Percentiles rank a stretch among this genome's conserved stretches.
Evolutionary conservation across 2,113 vertebrate genomes (phyloP).

Genomic region (Perccottus glenii): DNA sequence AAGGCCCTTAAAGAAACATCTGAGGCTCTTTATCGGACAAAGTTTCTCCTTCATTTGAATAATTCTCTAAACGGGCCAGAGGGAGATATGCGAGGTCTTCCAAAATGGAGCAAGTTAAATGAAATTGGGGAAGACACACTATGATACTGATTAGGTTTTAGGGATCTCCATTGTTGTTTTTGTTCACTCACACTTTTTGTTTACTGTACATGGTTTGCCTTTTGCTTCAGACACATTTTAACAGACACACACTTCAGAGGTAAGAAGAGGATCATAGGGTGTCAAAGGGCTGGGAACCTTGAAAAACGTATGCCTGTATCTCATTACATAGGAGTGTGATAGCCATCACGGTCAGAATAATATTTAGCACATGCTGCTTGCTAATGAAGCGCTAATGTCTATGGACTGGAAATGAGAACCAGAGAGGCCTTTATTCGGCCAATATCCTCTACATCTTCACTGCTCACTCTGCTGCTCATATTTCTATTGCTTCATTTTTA

Average conservation of each 20-base stretch:
- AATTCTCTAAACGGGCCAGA: slow-evolving; percentile 71
- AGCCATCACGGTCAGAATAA: slow-evolving; percentile 93
- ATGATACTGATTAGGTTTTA: slow-evolving; percentile 66
- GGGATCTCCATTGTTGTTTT: slow-evolving; percentile 26
- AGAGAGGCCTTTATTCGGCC: slow-evolving; percentile 55
- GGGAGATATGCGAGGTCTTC: slow-evolving; percentile 59
- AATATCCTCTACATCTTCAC: slow-evolving; percentile 54
- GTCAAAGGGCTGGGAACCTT: slow-evolving; percentile 47
- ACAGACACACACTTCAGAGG: slow-evolving; percentile 15
- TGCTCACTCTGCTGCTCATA: not conserved
- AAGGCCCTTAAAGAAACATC: slow-evolving; percentile 74
- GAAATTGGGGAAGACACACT: slow-evolving; percentile 15
- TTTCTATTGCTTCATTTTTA: no score
- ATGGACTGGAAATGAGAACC: slow-evolving; percentile 73
- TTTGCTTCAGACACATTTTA: slow-evolving; percentile 22
- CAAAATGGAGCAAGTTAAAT: no score
- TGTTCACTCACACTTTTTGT: slow-evolving; percentile 1
- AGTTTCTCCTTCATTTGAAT: slow-evolving; percentile 76
- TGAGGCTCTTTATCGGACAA: slow-evolving; percentile 71
- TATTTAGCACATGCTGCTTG: slow-evolving; percentile 95
- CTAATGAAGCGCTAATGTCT: slow-evolving; percentile 89
- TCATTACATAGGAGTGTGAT: slow-evolving; percentile 88
- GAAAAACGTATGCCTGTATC: slow-evolving; percentile 71
- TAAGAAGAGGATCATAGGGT: slow-evolving; percentile 62
- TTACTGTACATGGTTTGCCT: slow-evolving; percentile 18